These are phyloP conservation scores for Helarctos malayanus DNA, from an alignment of 2,797 vertebrate species.

Conservation along the genomic window DNA sequence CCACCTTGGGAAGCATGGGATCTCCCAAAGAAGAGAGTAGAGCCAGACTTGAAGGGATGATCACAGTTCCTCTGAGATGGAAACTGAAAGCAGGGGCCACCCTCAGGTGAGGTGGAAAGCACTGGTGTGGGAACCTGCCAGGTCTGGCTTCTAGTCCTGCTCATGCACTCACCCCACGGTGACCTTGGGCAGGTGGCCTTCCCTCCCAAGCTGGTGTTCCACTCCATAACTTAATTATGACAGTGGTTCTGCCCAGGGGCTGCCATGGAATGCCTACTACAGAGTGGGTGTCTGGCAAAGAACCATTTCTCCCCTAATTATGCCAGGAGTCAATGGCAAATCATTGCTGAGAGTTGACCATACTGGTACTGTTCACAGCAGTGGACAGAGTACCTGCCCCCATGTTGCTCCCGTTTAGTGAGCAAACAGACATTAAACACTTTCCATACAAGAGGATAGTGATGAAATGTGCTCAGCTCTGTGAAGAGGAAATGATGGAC, in stretches of 20 bases:
- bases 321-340: not conserved
- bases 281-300: not conserved
- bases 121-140: not conserved
- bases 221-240: not conserved
- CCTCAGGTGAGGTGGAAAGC: not conserved
- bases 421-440: not conserved
- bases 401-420: not conserved
- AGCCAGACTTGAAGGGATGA: not conserved
- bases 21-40: not conserved
- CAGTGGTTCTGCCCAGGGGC: not conserved
- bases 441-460: not conserved
- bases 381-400: no score
- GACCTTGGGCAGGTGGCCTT: not conserved
- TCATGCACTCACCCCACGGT: not conserved
- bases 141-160: not conserved
- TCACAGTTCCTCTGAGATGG: not conserved
- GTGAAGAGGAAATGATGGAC: not conserved
- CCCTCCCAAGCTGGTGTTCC: not conserved
- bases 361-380: not conserved
- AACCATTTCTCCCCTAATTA: not conserved
- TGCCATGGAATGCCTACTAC: not conserved
- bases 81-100: rapidly evolving
- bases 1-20: not conserved
- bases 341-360: not conserved
- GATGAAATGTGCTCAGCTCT: not conserved